Percentiles rank a stretch among this genome's conserved stretches.
phyloP scores from a whole-genome alignment of 1,140 invertebrate genomes.

The Antheraea pernyi region DNA sequence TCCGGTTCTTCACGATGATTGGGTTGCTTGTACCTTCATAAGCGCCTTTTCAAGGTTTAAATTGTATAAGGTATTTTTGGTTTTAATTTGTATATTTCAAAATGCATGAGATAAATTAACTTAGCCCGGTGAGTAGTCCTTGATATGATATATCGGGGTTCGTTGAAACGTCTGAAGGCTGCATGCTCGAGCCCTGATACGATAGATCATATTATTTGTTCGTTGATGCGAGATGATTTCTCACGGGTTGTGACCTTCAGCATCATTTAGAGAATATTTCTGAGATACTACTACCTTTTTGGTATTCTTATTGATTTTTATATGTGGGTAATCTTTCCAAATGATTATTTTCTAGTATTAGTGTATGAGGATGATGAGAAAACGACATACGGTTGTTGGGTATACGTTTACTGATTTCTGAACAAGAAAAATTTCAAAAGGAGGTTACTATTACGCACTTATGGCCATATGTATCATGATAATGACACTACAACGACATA shows the following conservation, averaged over 20 bases:
- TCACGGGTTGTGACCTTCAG: background rate
- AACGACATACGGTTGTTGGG: no score
- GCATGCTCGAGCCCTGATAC: background rate
- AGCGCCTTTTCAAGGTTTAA: no score
- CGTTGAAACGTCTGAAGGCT: background rate
- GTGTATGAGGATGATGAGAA: background rate
- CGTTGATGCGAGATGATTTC: conserved; percentile 2
- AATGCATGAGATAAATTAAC: background rate
- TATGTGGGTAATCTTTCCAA: background rate
- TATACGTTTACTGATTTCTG: no score
- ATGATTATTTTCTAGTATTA: background rate
- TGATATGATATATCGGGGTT: background rate
- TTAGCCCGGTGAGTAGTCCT: background rate
- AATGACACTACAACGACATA: no score
- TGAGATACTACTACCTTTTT: background rate
- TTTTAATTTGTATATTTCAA: no score
- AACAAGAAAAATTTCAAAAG: no score
- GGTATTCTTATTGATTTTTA: no score
- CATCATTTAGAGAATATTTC: background rate
- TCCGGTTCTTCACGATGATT: no score
- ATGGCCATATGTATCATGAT: no score
- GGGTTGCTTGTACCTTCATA: no score
- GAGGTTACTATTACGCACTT: no score
- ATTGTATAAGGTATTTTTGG: no score
- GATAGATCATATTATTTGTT: conserved; percentile 3